Percentiles rank a stretch among this genome's conserved stretches.
These are phyloP conservation scores for Planiliza haematocheilus DNA, from an alignment of 2,113 vertebrate species.

Conservation along the genomic window DNA sequence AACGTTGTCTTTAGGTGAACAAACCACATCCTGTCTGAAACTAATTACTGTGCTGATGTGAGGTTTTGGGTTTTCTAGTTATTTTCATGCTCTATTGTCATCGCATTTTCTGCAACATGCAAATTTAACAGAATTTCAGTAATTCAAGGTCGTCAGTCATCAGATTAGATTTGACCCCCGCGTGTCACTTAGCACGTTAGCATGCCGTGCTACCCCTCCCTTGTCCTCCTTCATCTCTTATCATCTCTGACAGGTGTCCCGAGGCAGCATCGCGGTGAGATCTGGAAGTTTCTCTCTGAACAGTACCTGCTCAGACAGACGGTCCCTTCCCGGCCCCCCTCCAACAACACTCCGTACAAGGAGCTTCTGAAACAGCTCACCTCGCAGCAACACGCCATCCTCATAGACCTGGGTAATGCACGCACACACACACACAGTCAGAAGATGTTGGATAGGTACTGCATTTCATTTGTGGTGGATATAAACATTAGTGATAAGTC, in stretches of 20 bases:
- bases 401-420: slow-evolving; percentile 94
- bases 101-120: too few relatives aligned
- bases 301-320: slow-evolving; percentile 91
- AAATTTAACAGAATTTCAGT: too few relatives aligned
- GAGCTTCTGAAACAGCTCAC: slow-evolving; percentile 96
- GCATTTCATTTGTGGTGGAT: too few relatives aligned
- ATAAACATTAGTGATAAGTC: too few relatives aligned
- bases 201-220: background rate
- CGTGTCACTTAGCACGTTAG: background rate
- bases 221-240: background rate
- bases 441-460: background rate
- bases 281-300: slow-evolving; percentile 96
- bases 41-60: background rate
- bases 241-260: slow-evolving; percentile 87
- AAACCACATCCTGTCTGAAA: background rate
- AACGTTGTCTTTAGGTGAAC: background rate
- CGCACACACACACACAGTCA: slow-evolving; percentile 9
- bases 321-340: slow-evolving; percentile 84
- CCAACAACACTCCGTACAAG: slow-evolving; percentile 91
- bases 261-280: slow-evolving; percentile 93
- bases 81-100: too few relatives aligned
- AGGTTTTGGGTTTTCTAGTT: slow-evolving; percentile 5
- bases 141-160: background rate
- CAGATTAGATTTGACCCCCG: background rate
- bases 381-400: slow-evolving; percentile 97